A percentile compares a stretch with the other conserved stretches of the same genome.
phyloP scores from a whole-genome alignment of 92 coral and sea anemone genomes.

The Bergia puertoricense region DNA sequence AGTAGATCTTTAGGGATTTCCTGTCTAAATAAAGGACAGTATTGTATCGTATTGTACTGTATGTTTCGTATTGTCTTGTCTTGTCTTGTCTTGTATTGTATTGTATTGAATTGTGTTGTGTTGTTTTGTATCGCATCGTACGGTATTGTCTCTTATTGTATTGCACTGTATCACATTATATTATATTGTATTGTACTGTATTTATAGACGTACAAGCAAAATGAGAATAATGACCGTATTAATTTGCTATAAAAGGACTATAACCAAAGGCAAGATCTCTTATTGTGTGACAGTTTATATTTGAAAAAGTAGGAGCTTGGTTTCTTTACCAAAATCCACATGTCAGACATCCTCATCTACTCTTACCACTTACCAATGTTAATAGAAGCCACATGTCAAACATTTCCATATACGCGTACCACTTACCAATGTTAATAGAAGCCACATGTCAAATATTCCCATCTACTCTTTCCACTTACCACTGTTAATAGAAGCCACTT shows the following conservation, averaged over 20 bases:
- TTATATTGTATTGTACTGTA: not conserved
- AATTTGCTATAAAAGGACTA: not conserved
- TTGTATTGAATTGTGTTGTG: not conserved
- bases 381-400: constrained; percentile 55
- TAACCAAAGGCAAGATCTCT: not conserved
- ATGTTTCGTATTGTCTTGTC: not conserved
- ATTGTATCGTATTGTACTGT: not conserved
- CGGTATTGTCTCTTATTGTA: not conserved
- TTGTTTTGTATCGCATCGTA: not conserved
- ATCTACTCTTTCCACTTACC: constrained; percentile 57
- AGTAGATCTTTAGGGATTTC: too few species aligned
- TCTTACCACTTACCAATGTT: constrained; percentile 75
- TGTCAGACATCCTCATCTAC: not conserved
- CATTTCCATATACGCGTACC: not conserved
- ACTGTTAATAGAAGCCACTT: constrained; percentile 85
- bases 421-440: constrained; percentile 89
- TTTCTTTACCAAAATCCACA: not conserved
- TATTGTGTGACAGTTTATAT: not conserved
- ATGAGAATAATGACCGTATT: not conserved
- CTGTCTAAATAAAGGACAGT: too few species aligned
- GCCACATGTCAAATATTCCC: constrained; percentile 13
- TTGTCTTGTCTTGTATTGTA: not conserved
- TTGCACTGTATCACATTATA: not conserved
- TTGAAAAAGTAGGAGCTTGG: too few species aligned
- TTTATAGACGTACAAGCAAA: not conserved